phyloP scores from a whole-genome alignment of 2,113 vertebrate genomes.

The Morone chrysops region DNA sequence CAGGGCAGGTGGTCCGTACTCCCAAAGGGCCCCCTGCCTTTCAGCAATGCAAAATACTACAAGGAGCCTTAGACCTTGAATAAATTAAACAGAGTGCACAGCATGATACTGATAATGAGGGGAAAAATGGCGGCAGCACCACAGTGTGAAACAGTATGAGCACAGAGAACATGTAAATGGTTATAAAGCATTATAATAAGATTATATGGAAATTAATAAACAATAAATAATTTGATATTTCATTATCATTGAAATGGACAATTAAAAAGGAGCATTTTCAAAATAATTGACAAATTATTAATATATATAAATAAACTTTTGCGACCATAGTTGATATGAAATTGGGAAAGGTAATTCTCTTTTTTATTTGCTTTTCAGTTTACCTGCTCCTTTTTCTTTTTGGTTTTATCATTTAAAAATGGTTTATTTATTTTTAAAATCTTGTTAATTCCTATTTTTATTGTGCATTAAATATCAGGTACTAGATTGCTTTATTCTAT shows the following conservation, averaged over 20 bases:
- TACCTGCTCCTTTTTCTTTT: not conserved
- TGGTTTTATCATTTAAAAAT: not conserved
- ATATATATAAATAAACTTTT: not conserved
- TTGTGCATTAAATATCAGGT: not conserved
- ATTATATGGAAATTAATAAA: not conserved
- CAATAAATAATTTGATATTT: not conserved
- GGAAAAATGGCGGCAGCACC: not conserved
- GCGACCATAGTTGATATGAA: no score
- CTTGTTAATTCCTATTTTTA: no score
- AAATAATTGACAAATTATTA: not conserved
- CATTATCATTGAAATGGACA: not conserved
- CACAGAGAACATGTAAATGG: no score
- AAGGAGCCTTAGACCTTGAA: slow-evolving; percentile 28
- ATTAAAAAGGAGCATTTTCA: not conserved
- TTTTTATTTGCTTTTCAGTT: not conserved
- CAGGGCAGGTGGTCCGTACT: slow-evolving; percentile 11
- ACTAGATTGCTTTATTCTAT: no score
- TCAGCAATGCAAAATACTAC: slow-evolving; percentile 25
- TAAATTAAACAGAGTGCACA: slow-evolving; percentile 27
- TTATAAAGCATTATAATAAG: no score
- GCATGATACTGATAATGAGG: slow-evolving; percentile 19
- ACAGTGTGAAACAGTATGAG: not conserved
- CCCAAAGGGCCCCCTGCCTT: not conserved
- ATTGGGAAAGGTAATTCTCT: not conserved
- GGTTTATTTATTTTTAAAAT: not conserved